Base-by-base conservation (phyloP, 2,797 vertebrate species). In the Gymnodraco acuticeps region DNA sequence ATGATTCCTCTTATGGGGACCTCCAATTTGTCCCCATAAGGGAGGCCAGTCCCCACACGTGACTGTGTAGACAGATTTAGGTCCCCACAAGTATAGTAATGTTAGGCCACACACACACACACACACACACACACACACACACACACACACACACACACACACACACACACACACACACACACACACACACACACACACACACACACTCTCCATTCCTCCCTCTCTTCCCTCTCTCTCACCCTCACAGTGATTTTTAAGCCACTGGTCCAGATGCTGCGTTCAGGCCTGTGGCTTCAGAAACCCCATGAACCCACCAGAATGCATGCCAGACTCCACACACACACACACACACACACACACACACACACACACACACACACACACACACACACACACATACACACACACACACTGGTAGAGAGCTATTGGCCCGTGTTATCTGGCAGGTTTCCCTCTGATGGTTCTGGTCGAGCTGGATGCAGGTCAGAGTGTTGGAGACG, bases 301-400 rank as follows among this genome's bases (percentile, higher is more conserved):
- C 84, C 81, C 81, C 20, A 1, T 85, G 87, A 89, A 92, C 87
- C 82, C 79, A 33, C 62, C 75, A 90, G 87, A 92, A 91, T 84
- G 88, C 73, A 54, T 31, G 91, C 88, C 91, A 92, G 85, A 86
- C 67, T 76, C 31, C 52, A 53, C 52, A 53, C 52, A 53, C 20
- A 20, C 20, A 20, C 20, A 20, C 20, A 42, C 17, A 43, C 6
- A n/a, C 13, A n/a, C 16, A 38, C 16, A 51, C 48, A 48, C 10
- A 3, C 23, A 23, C 23, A 23, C 23, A 23, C 6, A n/a, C 13
- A n/a, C 16, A 38, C 16, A 51, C 48, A 48, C 17, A 55, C 20
- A 27, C 20, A 53, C 52, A 53, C 52, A 53, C 52, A 53, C 20
- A 78, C 81, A 71, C 61, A 66, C 75, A 70, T 62, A 27, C 83